Conservation (phyloP, 2,888 invertebrate species). For the Plagodis pulveraria region DNA sequence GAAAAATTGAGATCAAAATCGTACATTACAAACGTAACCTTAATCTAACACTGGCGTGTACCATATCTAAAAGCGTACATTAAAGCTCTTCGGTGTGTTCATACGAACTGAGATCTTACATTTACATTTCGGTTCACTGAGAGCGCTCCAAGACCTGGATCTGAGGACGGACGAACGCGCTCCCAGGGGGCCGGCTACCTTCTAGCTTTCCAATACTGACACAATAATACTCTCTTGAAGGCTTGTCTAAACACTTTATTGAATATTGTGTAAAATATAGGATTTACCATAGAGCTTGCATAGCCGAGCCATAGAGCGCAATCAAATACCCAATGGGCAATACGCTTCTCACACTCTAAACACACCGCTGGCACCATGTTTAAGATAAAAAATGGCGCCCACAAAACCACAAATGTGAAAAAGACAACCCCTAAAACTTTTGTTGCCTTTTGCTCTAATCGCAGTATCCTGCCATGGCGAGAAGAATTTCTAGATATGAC, state of each 20-base stretch:
- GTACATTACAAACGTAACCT: neutral
- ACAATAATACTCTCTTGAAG: conserved; percentile 93
- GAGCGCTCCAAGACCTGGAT: conserved; percentile 77
- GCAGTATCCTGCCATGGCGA: conserved; percentile 92
- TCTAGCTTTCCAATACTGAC: conserved; percentile 87
- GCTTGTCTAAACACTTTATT: conserved; percentile 97
- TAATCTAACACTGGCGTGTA: conserved; percentile 38
- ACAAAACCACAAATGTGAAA: conserved; percentile 96
- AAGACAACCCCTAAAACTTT: conserved; percentile 97
- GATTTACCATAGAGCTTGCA: conserved; percentile 97
- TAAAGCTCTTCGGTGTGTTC: conserved; percentile 63
- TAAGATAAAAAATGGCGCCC: conserved; percentile 98
- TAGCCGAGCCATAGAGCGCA: conserved; percentile 97
- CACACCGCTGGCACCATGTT: conserved; percentile 95
- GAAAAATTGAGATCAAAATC: neutral
- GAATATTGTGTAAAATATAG: conserved; percentile 98
- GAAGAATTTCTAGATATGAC: conserved; percentile 93
- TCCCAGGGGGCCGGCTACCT: conserved; percentile 83
- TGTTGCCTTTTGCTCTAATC: conserved; percentile 97
- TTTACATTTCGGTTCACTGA: conserved; percentile 76
- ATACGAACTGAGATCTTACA: conserved; percentile 76
- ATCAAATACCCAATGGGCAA: conserved; percentile 92
- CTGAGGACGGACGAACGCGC: conserved; percentile 77
- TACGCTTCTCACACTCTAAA: conserved; percentile 90
- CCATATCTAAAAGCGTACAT: conserved; percentile 54